Percentiles rank a stretch among this genome's conserved stretches.
These are phyloP conservation scores for Eurypyga helias DNA, from an alignment of 2,113 vertebrate species.

Conservation along the genomic window DNA sequence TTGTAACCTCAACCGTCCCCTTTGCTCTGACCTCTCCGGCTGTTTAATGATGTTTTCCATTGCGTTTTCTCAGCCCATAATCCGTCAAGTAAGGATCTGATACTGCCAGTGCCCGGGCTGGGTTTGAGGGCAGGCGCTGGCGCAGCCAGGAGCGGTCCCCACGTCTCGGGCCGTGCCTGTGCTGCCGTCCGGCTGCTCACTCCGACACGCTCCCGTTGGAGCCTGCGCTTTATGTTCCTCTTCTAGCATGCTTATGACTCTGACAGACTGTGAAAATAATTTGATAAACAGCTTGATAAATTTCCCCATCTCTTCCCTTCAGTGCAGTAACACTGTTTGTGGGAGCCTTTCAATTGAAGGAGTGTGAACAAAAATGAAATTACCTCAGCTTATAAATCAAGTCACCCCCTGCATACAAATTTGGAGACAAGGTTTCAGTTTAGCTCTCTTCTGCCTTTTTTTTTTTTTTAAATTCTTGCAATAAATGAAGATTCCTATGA, in stretches of 20 bases:
- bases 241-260: not conserved
- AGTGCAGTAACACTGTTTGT: not conserved
- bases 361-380: constrained; percentile 63
- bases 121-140: not conserved
- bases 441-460: constrained; percentile 17
- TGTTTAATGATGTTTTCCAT: not conserved
- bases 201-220: not conserved
- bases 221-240: not conserved
- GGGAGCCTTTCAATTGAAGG: constrained; percentile 38
- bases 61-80: not conserved
- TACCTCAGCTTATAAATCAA: constrained; percentile 53
- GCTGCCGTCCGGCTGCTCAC: not conserved
- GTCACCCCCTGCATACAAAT: constrained; percentile 51
- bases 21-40: not conserved
- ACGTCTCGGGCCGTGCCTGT: not conserved
- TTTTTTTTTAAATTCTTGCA: not conserved
- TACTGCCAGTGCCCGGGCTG: not conserved
- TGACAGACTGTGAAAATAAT: constrained; percentile 60
- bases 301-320: constrained; percentile 42
- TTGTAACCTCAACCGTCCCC: not conserved
- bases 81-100: not conserved
- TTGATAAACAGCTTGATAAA: constrained; percentile 61
- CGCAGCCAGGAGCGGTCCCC: not conserved
- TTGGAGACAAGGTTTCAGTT: constrained; percentile 48
- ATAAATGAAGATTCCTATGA: constrained; percentile 30